Evolutionary conservation across 2,113 vertebrate genomes (phyloP), one percentile per base, ranked within the genome.

Genomic region (Cheirogaleus medius): DNA sequence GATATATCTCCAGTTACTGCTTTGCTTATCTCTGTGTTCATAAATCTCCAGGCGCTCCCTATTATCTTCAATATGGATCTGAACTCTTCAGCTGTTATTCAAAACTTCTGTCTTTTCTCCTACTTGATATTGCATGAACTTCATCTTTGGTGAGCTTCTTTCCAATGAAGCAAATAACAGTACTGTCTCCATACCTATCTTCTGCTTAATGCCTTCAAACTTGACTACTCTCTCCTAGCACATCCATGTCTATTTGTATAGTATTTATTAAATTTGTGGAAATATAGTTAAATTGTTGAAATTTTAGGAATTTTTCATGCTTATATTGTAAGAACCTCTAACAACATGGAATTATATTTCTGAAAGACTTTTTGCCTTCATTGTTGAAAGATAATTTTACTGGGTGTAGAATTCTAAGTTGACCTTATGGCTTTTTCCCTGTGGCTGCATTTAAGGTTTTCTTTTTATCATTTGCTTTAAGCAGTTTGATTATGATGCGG

Each of bases 11-110:
- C 58, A 82, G 1, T 96, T n/a, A 52, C 77, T 60, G 86, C 66
- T 81, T 96, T 96, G 90, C 9, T 93, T 21, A 84, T 76, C 90
- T 68, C 17, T 90, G 56, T 93, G 44, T 83, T 86, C 21, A 80
- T 3, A 96, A 84, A 66, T 58, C 74, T 88, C 39, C 52, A 96
- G 58, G 54, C 49, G 2, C 34, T 93, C 52, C 42, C 39, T 95
- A 6, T 87, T 82, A 12, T 89, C 44, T 94, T 90, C 93, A 52
- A 63, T 80, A 15, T 13, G 83, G 13, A 83, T 93, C 64, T 69
- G 63, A 90, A 91, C 56, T 84, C 69, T 39, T 87, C 23, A 20
- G 39, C 69, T 94, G 29, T 63, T 78, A 66, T 68, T 87, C 74
- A 95, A 39, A 76, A 42, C 12, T 34, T 47, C 64, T 63, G 73